A percentile compares a stretch with the other conserved stretches of the same genome.
Conservation (phyloP, 2,113 vertebrate genomes). For the Zosterops lateralis region DNA sequence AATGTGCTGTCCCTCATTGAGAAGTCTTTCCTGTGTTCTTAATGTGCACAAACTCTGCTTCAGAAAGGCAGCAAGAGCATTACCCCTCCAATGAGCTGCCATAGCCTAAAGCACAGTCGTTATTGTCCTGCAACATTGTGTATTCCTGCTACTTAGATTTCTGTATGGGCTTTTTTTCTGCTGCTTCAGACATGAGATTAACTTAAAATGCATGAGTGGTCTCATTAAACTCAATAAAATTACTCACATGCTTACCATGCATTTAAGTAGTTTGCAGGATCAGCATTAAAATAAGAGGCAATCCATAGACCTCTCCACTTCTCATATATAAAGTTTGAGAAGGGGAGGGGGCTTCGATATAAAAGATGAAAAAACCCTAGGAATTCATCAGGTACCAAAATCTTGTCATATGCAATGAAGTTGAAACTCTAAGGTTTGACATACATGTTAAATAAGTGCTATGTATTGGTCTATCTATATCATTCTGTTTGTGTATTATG, state of each 20-base stretch:
- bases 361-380: neutral
- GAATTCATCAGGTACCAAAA: neutral
- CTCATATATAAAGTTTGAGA: neutral
- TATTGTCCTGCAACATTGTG: neutral
- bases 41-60: neutral
- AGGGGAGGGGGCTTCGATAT: neutral
- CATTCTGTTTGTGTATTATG: neutral
- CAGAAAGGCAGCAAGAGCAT: neutral
- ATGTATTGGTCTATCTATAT: neutral
- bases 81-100: neutral
- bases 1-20: neutral
- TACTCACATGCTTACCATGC: neutral
- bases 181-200: neutral
- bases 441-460: neutral
- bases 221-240: constrained; percentile 25
- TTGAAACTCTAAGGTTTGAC: neutral
- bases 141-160: neutral
- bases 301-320: neutral
- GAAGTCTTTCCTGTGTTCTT: neutral
- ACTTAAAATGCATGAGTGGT: constrained; percentile 2
- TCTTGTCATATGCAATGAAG: neutral
- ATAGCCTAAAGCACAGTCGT: neutral
- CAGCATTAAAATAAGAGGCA: neutral
- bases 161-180: neutral
- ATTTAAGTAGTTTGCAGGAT: neutral